phyloP scores from a whole-genome alignment of 2,888 invertebrate species.

The Drosophila tripunctata region DNA sequence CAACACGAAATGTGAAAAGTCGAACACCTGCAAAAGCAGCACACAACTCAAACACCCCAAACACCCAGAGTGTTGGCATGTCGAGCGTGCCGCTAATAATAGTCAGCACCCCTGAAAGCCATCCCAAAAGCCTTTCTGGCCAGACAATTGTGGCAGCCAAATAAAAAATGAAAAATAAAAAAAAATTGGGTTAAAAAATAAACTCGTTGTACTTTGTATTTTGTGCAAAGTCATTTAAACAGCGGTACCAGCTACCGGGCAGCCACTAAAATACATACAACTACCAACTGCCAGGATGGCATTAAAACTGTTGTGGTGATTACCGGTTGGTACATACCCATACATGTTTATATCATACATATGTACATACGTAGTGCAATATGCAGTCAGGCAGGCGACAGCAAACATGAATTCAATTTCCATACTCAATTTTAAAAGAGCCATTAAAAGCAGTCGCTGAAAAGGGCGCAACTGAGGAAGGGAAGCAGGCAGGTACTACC shows the following conservation, averaged over 20 bases:
- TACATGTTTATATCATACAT: no score
- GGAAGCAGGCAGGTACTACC: neutral
- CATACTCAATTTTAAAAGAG: constrained; percentile 45
- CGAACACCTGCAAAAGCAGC: constrained; percentile 55
- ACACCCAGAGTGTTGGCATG: constrained; percentile 53
- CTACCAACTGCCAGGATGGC: neutral
- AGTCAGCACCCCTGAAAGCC: constrained; percentile 31
- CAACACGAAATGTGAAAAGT: constrained; percentile 64
- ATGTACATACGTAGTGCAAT: no score
- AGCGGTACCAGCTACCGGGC: constrained; percentile 6
- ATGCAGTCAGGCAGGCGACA: constrained; percentile 9
- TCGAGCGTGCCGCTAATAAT: constrained; percentile 75
- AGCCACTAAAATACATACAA: no score
- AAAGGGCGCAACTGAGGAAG: neutral
- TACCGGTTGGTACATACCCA: neutral
- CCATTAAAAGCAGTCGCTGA: constrained; percentile 31
- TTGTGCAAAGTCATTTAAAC: constrained; percentile 30
- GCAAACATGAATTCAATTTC: constrained; percentile 50
- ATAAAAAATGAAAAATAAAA: constrained; percentile 29
- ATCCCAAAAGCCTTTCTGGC: constrained; percentile 8
- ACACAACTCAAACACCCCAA: neutral
- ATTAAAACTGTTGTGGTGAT: neutral
- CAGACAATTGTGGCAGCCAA: constrained; percentile 43
- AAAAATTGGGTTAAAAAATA: neutral
- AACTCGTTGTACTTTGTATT: neutral